phyloP scores from a whole-genome alignment of 2,113 vertebrate genomes.

The Pimephales promelas region DNA sequence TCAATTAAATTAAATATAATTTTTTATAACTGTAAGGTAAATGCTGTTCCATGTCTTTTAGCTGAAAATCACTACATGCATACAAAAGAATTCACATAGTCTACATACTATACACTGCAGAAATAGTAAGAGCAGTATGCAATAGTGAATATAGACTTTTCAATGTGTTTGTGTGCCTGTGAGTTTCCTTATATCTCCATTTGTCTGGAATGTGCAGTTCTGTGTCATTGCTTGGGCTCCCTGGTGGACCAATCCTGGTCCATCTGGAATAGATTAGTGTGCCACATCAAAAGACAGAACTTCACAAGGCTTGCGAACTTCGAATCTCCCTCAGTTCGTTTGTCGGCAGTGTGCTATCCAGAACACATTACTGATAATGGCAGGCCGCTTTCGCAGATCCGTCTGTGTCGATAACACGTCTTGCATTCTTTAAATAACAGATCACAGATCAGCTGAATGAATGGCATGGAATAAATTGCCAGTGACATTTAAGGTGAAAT shows the following conservation, averaged over 20 bases:
- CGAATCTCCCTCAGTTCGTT: conserved; percentile 59
- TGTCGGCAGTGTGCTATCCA: conserved; percentile 57
- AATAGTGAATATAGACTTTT: background rate
- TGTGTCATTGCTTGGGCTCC: conserved; percentile 15
- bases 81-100: background rate
- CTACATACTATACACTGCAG: conserved; percentile 5
- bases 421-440: conserved; percentile 54
- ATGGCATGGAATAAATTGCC: conserved; percentile 51
- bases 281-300: conserved; percentile 68
- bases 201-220: conserved; percentile 38
- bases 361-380: conserved; percentile 61
- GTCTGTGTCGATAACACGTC: conserved; percentile 56
- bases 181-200: background rate
- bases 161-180: background rate
- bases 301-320: conserved; percentile 49
- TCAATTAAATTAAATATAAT: too few species aligned
- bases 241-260: conserved; percentile 32
- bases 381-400: conserved; percentile 62
- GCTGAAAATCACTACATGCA: too few species aligned
- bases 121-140: background rate
- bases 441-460: conserved; percentile 60
- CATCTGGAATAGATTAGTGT: conserved; percentile 72
- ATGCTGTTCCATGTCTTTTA: too few species aligned
- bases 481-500: conserved; percentile 59
- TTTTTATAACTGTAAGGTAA: too few species aligned